A percentile compares a stretch with the other conserved stretches of the same genome.
These are phyloP conservation scores for Balaeniceps rex DNA, from an alignment of 2,113 vertebrate species.

Conservation along the genomic window DNA sequence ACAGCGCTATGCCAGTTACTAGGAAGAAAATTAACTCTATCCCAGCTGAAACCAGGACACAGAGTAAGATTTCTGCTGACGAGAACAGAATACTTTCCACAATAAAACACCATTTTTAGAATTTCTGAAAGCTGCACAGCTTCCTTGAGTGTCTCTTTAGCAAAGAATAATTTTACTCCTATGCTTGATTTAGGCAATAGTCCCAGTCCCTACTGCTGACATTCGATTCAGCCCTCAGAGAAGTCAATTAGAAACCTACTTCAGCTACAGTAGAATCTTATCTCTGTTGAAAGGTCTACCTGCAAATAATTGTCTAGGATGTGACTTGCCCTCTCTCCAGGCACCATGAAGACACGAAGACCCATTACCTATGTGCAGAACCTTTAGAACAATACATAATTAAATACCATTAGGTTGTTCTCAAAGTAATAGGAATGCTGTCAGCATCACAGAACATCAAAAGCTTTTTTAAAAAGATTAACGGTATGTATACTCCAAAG, in stretches of 20 bases:
- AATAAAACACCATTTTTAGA: not conserved
- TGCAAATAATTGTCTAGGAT: not conserved
- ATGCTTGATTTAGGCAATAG: not conserved
- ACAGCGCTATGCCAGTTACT: too few species aligned
- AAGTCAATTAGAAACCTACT: not conserved
- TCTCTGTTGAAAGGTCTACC: not conserved
- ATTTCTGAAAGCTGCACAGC: not conserved
- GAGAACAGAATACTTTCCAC: not conserved
- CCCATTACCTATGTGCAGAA: not conserved
- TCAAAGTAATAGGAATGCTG: not conserved
- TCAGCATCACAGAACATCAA: not conserved
- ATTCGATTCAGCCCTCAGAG: not conserved
- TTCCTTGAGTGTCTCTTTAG: not conserved
- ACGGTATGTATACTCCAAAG: not conserved
- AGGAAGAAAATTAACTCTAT: too few species aligned
- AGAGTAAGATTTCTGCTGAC: not conserved
- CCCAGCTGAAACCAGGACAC: too few species aligned
- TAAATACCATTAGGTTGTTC: not conserved
- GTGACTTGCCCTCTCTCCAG: not conserved
- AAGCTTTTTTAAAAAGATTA: not conserved
- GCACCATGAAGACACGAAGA: not conserved
- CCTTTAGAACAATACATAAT: not conserved
- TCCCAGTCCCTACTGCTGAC: not conserved
- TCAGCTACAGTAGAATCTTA: not conserved
- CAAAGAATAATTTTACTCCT: not conserved